phyloP scores from a whole-genome alignment of 2,888 invertebrate genomes.

The Temnothorax rugatulus region DNA sequence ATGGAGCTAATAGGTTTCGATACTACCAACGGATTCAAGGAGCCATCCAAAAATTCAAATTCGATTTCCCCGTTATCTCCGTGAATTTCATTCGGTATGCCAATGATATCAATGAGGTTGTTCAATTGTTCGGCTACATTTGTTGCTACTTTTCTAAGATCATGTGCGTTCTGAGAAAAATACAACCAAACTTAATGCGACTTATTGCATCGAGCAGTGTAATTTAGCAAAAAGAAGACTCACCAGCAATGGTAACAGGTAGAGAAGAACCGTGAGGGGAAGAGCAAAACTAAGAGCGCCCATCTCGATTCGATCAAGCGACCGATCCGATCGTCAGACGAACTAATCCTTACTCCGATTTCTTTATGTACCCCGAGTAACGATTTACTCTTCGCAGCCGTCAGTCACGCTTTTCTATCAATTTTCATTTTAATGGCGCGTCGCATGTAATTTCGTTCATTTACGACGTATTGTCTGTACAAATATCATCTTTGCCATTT shows the following conservation, averaged over 20 bases:
- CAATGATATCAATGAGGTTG: not conserved
- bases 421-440: constrained; percentile 38
- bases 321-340: constrained; percentile 13
- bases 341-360: constrained; percentile 19
- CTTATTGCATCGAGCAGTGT: not conserved
- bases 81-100: not conserved
- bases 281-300: constrained; percentile 26
- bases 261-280: not conserved
- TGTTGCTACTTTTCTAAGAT: constrained; percentile 11
- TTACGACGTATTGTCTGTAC: constrained; percentile 47
- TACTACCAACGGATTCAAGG: not conserved
- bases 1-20: not conserved
- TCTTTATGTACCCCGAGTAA: constrained; percentile 34
- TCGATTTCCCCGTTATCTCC: not conserved
- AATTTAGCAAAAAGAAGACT: not conserved
- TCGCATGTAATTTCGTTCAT: constrained; percentile 41
- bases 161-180: constrained; percentile 5
- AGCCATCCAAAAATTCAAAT: not conserved
- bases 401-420: constrained; percentile 23
- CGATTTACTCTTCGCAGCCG: constrained; percentile 5
- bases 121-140: constrained; percentile 6
- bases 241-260: constrained; percentile 8
- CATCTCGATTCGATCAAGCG: constrained; percentile 38
- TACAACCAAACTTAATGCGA: not conserved
- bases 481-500: constrained; percentile 25